Evolutionary conservation across 2,888 invertebrate genomes (phyloP).

Genomic region (Brachylomia viminalis): DNA sequence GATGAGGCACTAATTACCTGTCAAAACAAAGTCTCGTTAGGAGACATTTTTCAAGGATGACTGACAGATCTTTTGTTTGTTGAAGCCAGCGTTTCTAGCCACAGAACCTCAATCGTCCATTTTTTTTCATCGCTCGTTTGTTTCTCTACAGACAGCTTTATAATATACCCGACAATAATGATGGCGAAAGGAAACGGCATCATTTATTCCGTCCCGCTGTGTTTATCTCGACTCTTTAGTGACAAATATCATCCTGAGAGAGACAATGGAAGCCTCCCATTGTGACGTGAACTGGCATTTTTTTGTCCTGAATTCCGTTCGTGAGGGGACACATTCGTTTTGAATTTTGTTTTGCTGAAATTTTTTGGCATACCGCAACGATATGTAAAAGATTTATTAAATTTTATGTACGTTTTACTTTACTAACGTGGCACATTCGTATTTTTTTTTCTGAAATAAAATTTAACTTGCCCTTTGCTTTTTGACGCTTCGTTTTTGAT

Average conservation of each 20-base stretch:
- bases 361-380: neutral
- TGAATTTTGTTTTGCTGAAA: neutral
- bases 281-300: conserved; percentile 43
- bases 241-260: conserved; percentile 56
- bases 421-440: neutral
- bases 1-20: too few relatives aligned
- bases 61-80: neutral
- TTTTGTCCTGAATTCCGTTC: conserved; percentile 47
- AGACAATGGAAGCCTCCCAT: conserved; percentile 51
- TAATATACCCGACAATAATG: conserved; percentile 31
- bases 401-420: conserved; percentile 10
- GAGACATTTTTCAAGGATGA: too few relatives aligned
- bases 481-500: neutral
- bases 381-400: conserved; percentile 2
- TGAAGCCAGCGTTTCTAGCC: neutral
- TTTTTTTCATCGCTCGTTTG: neutral
- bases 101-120: neutral
- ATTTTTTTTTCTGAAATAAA: neutral
- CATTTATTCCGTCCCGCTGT: conserved; percentile 52
- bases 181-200: conserved; percentile 39
- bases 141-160: conserved; percentile 3
- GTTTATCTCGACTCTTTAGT: conserved; percentile 30
- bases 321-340: conserved; percentile 18
- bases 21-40: too few relatives aligned
- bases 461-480: neutral